Base-by-base conservation (phyloP, 1,140 invertebrate genomes). In the Phenacoccus solenopsis region DNA sequence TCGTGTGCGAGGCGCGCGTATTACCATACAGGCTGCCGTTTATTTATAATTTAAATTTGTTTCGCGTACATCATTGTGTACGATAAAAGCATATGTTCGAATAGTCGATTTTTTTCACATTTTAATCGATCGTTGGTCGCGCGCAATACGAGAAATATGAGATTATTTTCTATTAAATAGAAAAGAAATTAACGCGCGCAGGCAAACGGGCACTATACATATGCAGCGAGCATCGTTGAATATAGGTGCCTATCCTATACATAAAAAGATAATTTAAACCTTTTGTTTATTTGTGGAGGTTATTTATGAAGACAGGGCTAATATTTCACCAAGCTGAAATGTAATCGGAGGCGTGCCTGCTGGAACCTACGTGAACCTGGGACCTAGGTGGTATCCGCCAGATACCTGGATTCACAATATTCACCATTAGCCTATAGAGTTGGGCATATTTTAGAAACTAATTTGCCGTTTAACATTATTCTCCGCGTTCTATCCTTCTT, bases 251-350 rank as follows among this genome's bases (percentile, higher is more conserved):
- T 64, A 64, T 64, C 59, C 59, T 64, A 64, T 64, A 64, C 59
- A 64, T 64, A 64, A 64, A 64, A 64, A 64, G 21, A 64, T 64
- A 64, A 64, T 64, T 64, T 64, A 64, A 64, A 64, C 59, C 59
- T 64, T 64, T 64, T 64, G 59, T 64, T 64, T 64, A 64, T 64
- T 64, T 64, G 59, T 24, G 59, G 59, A 64, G 20, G 59, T 64
- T 64, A 64, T 64, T 64, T 64, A 64, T 64, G 59, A 64, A 64
- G 59, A 64, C 59, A 64, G 59, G 59, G 59, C 59, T 64, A 64
- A 64, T 64, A 64, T 64, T 64, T 64, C 59, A 64, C 59, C 20
- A 64, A 64, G 22, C 25, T 64, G 59, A 64, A 64, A 64, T 64
- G 59, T 64, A 64, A 64, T 64, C 59, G 59, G 59, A 64, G 59